Percentiles rank a stretch among this genome's conserved stretches.
These are phyloP conservation scores for Diplodus sargus DNA, from an alignment of 2,797 vertebrate genomes.

Conservation along the genomic window DNA sequence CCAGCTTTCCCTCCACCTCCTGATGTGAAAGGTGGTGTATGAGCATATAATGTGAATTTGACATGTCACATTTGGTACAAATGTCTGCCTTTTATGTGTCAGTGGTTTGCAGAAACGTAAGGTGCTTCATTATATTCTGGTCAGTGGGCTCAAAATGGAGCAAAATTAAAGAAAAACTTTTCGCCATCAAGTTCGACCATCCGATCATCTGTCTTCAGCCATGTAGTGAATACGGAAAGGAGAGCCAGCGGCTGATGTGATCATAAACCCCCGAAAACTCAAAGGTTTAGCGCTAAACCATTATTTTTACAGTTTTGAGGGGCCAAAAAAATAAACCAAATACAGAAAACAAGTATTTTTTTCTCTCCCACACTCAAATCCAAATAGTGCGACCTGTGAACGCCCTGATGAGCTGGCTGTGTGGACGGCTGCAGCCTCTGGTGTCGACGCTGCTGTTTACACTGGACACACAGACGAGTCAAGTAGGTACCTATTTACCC, in stretches of 20 bases:
- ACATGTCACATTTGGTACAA: no score
- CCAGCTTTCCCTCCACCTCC: no score
- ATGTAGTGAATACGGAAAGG: neutral
- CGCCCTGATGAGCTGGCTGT: neutral
- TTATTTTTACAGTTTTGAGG: no score
- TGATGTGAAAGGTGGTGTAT: no score
- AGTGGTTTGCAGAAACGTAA: no score
- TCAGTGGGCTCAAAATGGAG: no score
- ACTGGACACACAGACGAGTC: conserved; percentile 52
- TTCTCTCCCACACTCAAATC: neutral
- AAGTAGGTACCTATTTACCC: conserved; percentile 53
- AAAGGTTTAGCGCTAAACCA: neutral
- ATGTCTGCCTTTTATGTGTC: no score
- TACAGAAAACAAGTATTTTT: neutral
- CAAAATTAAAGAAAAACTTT: neutral
- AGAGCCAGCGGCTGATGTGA: no score
- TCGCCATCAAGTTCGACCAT: neutral
- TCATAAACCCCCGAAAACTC: neutral
- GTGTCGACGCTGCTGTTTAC: conserved; percentile 42
- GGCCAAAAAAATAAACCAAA: neutral
- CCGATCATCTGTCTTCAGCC: neutral
- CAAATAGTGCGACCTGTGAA: conserved; percentile 7
- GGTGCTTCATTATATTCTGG: no score
- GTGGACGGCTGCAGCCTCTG: neutral
- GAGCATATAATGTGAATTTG: no score